phyloP scores from a whole-genome alignment of 2,797 vertebrate genomes.

The Centroberyx gerrardi region DNA sequence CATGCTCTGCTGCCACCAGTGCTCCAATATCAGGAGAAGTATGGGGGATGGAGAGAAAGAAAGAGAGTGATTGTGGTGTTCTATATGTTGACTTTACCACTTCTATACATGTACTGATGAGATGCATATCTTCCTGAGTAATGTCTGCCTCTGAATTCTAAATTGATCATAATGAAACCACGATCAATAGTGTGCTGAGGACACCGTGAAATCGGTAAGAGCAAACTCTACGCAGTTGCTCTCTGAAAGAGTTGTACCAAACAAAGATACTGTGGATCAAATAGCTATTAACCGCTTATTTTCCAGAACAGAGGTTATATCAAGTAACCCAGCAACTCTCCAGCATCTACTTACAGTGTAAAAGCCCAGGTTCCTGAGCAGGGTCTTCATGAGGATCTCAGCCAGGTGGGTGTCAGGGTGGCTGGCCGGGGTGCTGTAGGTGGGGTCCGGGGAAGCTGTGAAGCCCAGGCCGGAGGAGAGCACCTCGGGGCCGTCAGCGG shows the following conservation, averaged over 20 bases:
- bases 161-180: slow-evolving; percentile 8
- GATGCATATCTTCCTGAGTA: slow-evolving; percentile 10
- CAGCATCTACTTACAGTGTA: slow-evolving; percentile 82
- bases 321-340: not conserved
- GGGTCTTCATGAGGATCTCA: slow-evolving; percentile 89
- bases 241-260: not conserved
- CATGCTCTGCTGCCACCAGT: slow-evolving; percentile 25
- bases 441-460: slow-evolving; percentile 67
- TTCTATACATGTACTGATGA: no score
- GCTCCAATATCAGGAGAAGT: not conserved
- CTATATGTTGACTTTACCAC: slow-evolving; percentile 9
- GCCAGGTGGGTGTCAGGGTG: slow-evolving; percentile 86
- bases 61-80: not conserved
- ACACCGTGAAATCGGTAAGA: not conserved
- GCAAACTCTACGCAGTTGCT: not conserved
- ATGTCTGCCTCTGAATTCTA: not conserved
- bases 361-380: slow-evolving; percentile 89
- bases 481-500: slow-evolving; percentile 73
- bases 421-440: slow-evolving; percentile 60
- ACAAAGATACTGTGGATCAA: not conserved
- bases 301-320: not conserved
- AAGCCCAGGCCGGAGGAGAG: slow-evolving; percentile 86
- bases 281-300: not conserved
- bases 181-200: not conserved
- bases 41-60: not conserved